These are phyloP conservation scores for Myrmophylax atrothorax DNA, from an alignment of 2,113 vertebrate genomes.

Conservation along the genomic window DNA sequence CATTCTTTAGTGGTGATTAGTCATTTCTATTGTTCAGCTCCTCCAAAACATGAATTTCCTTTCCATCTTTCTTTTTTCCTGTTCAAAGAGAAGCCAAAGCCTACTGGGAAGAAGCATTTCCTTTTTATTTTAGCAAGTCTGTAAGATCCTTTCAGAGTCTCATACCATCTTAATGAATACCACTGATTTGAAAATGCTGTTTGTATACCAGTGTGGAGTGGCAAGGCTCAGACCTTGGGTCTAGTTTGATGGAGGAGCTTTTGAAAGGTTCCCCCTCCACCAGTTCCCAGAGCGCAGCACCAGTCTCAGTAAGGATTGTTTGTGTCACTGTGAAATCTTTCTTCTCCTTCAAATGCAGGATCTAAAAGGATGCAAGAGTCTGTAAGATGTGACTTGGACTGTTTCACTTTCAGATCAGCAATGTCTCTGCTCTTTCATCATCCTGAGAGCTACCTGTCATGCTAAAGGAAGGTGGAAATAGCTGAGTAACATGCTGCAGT, in stretches of 20 bases:
- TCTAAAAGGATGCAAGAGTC: background rate
- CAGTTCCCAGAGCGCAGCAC: background rate
- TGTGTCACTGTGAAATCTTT: background rate
- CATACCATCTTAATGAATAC: constrained; percentile 35
- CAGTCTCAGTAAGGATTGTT: background rate
- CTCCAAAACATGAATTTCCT: constrained; percentile 66
- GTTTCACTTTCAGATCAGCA: background rate
- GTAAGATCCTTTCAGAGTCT: background rate
- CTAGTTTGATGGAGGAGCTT: background rate
- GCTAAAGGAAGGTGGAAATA: background rate
- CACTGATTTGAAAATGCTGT: background rate
- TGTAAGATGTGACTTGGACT: background rate
- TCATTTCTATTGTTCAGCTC: constrained; percentile 64
- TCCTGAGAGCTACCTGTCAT: background rate
- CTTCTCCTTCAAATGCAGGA: background rate
- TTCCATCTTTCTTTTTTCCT: constrained; percentile 57
- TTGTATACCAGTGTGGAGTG: background rate
- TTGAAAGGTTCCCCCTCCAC: background rate
- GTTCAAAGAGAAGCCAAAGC: constrained; percentile 52
- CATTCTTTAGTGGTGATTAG: constrained; percentile 64
- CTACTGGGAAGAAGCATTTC: constrained; percentile 50
- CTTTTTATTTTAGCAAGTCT: constrained; percentile 27
- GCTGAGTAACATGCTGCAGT: background rate
- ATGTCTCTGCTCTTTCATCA: background rate
- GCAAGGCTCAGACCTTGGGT: background rate